Percentiles rank a stretch among this genome's conserved stretches.
These are phyloP conservation scores for Eulimnadia texana DNA, from an alignment of 1,140 invertebrate genomes.

Conservation along the genomic window DNA sequence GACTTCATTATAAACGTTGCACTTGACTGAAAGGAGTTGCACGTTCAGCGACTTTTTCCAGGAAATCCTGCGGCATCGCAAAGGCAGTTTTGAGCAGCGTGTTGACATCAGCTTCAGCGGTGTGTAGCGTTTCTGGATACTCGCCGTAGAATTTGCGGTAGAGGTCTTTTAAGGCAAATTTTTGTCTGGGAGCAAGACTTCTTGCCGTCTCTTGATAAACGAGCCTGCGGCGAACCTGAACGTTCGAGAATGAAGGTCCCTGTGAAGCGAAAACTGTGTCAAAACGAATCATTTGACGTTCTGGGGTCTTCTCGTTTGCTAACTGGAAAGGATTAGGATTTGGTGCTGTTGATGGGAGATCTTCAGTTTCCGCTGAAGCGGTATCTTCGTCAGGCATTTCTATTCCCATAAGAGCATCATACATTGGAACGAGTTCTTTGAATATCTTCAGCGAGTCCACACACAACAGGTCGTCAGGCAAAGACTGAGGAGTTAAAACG, in stretches of 20 bases:
- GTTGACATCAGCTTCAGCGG: too few relatives aligned
- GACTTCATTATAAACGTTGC: too few relatives aligned
- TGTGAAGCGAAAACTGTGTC: background rate
- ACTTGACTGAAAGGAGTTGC: too few relatives aligned
- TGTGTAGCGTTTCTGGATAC: too few relatives aligned
- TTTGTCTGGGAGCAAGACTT: too few relatives aligned
- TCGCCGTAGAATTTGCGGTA: too few relatives aligned
- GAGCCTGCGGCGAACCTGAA: background rate
- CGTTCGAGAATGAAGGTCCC: too few relatives aligned
- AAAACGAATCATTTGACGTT: background rate
- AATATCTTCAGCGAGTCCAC: conserved; percentile 31
- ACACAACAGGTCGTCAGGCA: conserved; percentile 36
- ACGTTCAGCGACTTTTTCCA: too few relatives aligned
- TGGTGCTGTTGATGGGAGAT: background rate
- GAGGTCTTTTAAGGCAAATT: too few relatives aligned
- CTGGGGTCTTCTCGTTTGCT: background rate
- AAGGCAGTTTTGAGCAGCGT: too few relatives aligned
- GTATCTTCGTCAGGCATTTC: background rate
- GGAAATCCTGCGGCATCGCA: too few relatives aligned
- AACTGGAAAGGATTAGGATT: background rate
- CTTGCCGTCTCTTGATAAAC: too few relatives aligned
- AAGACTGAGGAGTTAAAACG: conserved; percentile 19
- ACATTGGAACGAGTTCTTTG: background rate
- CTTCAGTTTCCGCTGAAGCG: background rate
- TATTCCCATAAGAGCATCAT: background rate